Evolutionary conservation across 2,888 invertebrate genomes (phyloP).

Genomic region (Azorinus chamasolen): DNA sequence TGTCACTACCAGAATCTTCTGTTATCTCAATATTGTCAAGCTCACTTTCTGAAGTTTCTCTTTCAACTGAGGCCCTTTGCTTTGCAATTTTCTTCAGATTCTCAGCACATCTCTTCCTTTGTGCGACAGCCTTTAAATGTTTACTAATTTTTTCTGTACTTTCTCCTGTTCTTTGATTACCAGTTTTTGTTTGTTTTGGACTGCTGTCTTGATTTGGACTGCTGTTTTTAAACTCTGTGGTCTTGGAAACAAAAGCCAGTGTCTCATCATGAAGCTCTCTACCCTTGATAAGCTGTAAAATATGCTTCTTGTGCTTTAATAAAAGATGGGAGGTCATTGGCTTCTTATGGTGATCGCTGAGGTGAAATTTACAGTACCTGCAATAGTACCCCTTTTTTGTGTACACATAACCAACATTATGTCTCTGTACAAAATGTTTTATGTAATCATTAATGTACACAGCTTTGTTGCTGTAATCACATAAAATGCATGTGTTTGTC

Average conservation of each 20-base stretch:
- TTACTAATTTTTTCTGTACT: conserved; percentile 31
- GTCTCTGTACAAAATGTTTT: conserved; percentile 48
- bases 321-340: conserved; percentile 37
- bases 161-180: neutral
- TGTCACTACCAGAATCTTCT: neutral
- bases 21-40: conserved; percentile 11
- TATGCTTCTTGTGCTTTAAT: conserved; percentile 13
- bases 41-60: conserved; percentile 12
- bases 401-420: conserved; percentile 44
- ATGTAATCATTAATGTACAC: neutral
- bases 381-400: conserved; percentile 25
- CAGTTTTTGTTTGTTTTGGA: neutral
- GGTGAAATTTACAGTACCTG: conserved; percentile 37
- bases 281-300: conserved; percentile 24
- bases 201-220: neutral
- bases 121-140: conserved; percentile 52
- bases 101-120: conserved; percentile 55
- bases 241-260: too few relatives aligned
- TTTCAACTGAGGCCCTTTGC: neutral
- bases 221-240: too few relatives aligned
- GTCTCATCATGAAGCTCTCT: conserved; percentile 3
- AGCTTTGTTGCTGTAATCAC: too few relatives aligned
- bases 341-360: conserved; percentile 19
- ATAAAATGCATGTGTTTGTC: too few relatives aligned
- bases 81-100: conserved; percentile 48